Conservation (phyloP, 1,140 invertebrate genomes). For the Hesperophylax magnus region DNA sequence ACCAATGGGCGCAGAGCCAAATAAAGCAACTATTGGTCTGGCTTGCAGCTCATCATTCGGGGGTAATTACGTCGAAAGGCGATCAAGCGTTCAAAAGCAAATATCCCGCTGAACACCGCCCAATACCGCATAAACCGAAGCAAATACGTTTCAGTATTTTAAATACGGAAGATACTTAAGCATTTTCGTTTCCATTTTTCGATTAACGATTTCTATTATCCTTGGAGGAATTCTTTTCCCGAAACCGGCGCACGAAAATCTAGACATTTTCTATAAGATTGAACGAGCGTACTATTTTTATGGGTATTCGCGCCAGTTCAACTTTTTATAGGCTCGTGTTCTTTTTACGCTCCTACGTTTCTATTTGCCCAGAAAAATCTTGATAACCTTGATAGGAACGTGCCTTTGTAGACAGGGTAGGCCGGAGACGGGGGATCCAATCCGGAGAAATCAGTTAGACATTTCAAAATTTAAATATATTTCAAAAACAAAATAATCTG, state of each 20-base stretch:
- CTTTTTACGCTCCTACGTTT: slow-evolving; percentile 20
- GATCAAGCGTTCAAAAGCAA: no score
- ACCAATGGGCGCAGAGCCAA: no score
- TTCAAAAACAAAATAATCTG: no score
- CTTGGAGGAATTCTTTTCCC: neutral
- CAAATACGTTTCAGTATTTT: neutral
- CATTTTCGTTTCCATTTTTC: slow-evolving; percentile 14
- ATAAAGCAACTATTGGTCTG: no score
- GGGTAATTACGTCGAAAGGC: no score
- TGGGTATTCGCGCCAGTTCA: slow-evolving; percentile 18
- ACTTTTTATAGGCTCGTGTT: slow-evolving; percentile 36
- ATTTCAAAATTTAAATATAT: no score
- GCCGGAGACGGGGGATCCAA: no score
- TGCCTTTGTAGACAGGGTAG: slow-evolving; percentile 1
- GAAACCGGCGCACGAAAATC: slow-evolving; percentile 2
- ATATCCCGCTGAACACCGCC: no score
- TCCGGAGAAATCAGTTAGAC: no score
- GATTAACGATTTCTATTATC: slow-evolving; percentile 36
- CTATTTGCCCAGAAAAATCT: slow-evolving; percentile 23
- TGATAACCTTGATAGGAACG: slow-evolving; percentile 27
- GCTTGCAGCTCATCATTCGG: no score
- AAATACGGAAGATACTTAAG: neutral
- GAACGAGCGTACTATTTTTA: slow-evolving; percentile 34
- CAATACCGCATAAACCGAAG: no score
- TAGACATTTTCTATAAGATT: slow-evolving; percentile 30